Evolutionary conservation across 1,140 invertebrate genomes (phyloP).

Genomic region (Coelopa frigida): DNA sequence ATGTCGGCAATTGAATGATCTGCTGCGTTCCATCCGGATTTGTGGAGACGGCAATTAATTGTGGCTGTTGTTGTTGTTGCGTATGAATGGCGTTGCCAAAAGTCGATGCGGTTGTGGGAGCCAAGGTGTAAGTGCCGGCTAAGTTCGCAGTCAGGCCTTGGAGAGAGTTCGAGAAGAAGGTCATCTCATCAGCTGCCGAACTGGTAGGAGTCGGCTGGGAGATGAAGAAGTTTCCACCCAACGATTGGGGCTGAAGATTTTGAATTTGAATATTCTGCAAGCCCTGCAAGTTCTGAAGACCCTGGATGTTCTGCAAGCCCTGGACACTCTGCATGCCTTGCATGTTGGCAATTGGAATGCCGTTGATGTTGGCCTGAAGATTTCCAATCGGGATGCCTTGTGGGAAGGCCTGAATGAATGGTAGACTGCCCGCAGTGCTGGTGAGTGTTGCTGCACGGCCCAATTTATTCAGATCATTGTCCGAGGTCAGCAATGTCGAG

Average conservation of each 20-base stretch:
- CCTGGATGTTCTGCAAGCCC: constrained; percentile 37
- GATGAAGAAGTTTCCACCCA: constrained; percentile 34
- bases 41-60: constrained; percentile 35
- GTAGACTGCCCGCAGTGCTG: constrained; percentile 21
- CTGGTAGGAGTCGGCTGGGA: constrained; percentile 24
- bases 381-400: constrained; percentile 26
- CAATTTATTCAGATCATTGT: constrained; percentile 6
- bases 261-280: constrained; percentile 26
- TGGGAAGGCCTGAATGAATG: constrained; percentile 32
- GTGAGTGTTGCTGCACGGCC: constrained; percentile 27
- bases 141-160: constrained; percentile 35
- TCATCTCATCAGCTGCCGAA: constrained; percentile 23
- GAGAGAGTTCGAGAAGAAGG: constrained; percentile 33
- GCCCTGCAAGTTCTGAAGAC: constrained; percentile 22
- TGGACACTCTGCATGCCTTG: constrained; percentile 37
- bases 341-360: constrained; percentile 13
- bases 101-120: constrained; percentile 26
- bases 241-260: constrained; percentile 27
- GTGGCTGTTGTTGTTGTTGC: constrained; percentile 21
- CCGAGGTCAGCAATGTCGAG: constrained; percentile 21
- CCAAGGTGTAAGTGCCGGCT: constrained; percentile 29
- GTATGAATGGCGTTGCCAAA: constrained; percentile 4
- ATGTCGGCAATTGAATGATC: constrained; percentile 35
- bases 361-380: constrained; percentile 6
- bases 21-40: constrained; percentile 38